Evolutionary conservation across 2,888 invertebrate species (phyloP), one percentile per base, ranked within the genome.

Genomic region (Platynereis dumerilii): DNA sequence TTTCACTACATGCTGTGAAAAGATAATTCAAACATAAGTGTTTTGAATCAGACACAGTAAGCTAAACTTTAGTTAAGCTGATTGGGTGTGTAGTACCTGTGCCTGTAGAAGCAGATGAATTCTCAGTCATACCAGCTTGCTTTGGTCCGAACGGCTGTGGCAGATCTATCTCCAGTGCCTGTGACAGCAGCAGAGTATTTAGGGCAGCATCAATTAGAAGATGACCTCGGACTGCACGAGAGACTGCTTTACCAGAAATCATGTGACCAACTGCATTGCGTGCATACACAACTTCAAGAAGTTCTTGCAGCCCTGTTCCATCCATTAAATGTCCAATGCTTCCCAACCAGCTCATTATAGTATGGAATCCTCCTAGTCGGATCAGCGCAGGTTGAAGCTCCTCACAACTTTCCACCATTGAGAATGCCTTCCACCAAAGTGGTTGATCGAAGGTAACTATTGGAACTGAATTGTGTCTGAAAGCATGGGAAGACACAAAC

Each of bases 261-360:
- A 76, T 75, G 54, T 75, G 73, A n/a, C 22, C 27, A 12, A 76
- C 74, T 10, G 75, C 64, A 56, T 72, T 71, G 26, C 61, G 57
- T 15, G 71, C 74, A 73, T 73, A 77, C 5, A 75, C 67, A 20
- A 66, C 59, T 56, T 69, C 71, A 2, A 77, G 54, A 2, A 76
- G 55, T 64, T 76, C 74, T 52, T 71, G 26, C 28, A 76, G 54
- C 2, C 75, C 76, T 52, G 74, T 69, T 34, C 70, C 67, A 42
- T 22, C 59, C 71, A 74, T 74, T 29, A 69, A 20, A 57, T 64
- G 59, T 15, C 77, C 76, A 58, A 76, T 75, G 22, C 66, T 64
- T 26, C 74, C 74, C 48, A 75, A 55, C 56, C 72, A 76, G 57
- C 73, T 76, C 73, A 73, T 75, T 24, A 65, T 42, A 7, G 67